Conservation (phyloP, 2,888 invertebrate genomes). For the Microctonus aethiopoides region DNA sequence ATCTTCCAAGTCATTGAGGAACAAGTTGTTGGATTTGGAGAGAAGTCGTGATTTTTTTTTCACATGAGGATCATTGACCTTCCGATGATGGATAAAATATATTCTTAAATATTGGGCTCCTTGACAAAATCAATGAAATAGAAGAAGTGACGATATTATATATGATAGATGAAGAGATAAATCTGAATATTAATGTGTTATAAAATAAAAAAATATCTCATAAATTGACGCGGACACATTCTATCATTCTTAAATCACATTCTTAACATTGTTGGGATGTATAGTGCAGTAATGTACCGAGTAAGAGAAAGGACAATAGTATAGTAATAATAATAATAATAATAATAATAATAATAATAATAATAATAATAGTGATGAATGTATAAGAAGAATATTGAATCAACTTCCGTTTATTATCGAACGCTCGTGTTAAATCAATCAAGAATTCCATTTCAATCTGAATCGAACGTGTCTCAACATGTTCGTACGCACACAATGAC, state of each 20-base stretch:
- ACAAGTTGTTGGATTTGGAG: neutral
- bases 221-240: neutral
- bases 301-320: neutral
- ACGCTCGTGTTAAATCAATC: conserved; percentile 8
- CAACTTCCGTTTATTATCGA: conserved; percentile 13
- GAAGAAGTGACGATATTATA: neutral
- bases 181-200: neutral
- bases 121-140: neutral
- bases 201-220: neutral
- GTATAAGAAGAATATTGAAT: neutral
- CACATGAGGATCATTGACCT: neutral
- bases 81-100: neutral
- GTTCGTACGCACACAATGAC: neutral
- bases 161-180: neutral
- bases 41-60: neutral
- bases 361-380: no score
- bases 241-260: neutral
- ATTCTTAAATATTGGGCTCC: neutral
- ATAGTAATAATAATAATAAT: no score
- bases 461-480: neutral
- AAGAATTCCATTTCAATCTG: conserved; percentile 5
- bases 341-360: no score
- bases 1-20: neutral
- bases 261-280: neutral
- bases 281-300: neutral